Conservation (phyloP, 2,888 invertebrate species). For the Mamestra brassicae region DNA sequence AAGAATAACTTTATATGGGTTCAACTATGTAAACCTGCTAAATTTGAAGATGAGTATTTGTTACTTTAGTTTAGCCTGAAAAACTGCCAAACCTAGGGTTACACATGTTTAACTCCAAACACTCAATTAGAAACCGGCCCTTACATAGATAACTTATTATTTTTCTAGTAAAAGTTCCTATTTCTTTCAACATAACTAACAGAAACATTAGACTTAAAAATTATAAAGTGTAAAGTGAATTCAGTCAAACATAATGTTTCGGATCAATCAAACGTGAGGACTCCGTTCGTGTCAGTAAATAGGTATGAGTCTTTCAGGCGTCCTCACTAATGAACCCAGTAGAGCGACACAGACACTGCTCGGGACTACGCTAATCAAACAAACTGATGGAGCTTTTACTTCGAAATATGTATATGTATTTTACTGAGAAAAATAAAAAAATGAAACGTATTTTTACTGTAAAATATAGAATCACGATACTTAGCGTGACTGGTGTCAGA, state of each 20-base stretch:
- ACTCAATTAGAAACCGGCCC: no score
- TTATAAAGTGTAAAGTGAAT: neutral
- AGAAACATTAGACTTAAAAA: neutral
- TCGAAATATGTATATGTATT: neutral
- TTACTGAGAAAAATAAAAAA: neutral
- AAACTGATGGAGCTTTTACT: neutral
- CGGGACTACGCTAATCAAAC: conserved; percentile 2
- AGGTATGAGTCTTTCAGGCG: conserved; percentile 33
- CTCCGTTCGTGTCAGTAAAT: conserved; percentile 19
- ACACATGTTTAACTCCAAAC: no score
- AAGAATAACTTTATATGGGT: no score
- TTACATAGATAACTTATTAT: no score
- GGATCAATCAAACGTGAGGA: conserved; percentile 20
- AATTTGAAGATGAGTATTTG: no score
- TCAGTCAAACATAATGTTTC: conserved; percentile 3
- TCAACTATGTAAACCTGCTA: no score
- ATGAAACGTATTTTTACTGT: no score
- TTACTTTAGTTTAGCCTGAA: no score
- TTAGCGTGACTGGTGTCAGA: no score
- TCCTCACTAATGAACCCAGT: conserved; percentile 11
- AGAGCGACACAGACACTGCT: conserved; percentile 13
- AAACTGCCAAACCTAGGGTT: no score
- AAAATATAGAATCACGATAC: no score
- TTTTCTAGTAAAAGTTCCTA: no score
- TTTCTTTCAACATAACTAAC: neutral